Evolutionary conservation across 1,140 invertebrate genomes (phyloP).

Genomic region (Halotydeus destructor): DNA sequence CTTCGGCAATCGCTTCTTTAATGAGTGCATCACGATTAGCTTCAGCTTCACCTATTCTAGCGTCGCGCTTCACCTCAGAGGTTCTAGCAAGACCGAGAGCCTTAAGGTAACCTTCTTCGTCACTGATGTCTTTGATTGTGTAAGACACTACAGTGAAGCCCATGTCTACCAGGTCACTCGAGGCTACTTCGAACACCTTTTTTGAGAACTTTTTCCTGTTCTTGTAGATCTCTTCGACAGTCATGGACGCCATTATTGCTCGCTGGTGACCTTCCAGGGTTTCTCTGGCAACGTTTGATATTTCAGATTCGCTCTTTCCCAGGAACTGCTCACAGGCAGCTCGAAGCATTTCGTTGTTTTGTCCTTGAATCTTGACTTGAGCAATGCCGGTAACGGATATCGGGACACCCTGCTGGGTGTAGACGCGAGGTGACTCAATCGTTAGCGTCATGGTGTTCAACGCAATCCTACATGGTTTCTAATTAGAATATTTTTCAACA

Average conservation of each 20-base stretch:
- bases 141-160: conserved; percentile 95
- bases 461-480: conserved; percentile 53
- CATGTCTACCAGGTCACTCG: conserved; percentile 90
- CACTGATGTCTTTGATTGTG: conserved; percentile 87
- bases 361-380: conserved; percentile 92
- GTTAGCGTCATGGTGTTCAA: conserved; percentile 82
- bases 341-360: conserved; percentile 87
- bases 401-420: conserved; percentile 86
- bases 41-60: conserved; percentile 85
- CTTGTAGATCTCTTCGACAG: conserved; percentile 97
- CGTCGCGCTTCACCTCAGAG: conserved; percentile 87
- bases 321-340: conserved; percentile 92
- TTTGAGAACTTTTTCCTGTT: conserved; percentile 97
- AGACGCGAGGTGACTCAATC: conserved; percentile 42
- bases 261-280: conserved; percentile 92
- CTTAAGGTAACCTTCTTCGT: conserved; percentile 91
- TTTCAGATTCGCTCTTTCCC: conserved; percentile 69
- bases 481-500: not conserved
- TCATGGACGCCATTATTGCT: conserved; percentile 97
- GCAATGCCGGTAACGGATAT: conserved; percentile 93
- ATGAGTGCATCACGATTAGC: conserved; percentile 58
- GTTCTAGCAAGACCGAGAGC: conserved; percentile 86
- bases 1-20: conserved; percentile 80
- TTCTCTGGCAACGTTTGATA: conserved; percentile 76
- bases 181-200: conserved; percentile 77